phyloP scores from a whole-genome alignment of 1,140 invertebrate genomes.

The Drusus annulatus region DNA sequence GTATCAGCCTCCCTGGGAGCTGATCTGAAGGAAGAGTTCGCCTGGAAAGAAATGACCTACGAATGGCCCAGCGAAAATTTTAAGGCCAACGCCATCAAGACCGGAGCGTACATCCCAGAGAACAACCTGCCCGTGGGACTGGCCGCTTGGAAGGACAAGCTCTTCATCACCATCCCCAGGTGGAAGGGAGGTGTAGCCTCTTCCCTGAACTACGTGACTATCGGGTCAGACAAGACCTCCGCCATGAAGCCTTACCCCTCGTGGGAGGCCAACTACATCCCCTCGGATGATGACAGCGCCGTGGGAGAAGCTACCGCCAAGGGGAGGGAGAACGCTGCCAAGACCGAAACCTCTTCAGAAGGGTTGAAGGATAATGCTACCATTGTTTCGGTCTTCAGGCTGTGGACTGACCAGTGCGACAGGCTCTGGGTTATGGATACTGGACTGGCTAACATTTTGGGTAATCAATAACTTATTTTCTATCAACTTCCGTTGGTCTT shows the following conservation, averaged over 20 bases:
- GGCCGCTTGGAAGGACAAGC: constrained; percentile 73
- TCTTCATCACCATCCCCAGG: constrained; percentile 83
- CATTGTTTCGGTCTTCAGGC: constrained; percentile 78
- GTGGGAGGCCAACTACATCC: constrained; percentile 76
- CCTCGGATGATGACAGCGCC: constrained; percentile 63
- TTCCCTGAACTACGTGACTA: constrained; percentile 79
- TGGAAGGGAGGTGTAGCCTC: constrained; percentile 83
- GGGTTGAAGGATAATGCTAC: constrained; percentile 71
- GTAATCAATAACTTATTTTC: constrained; percentile 61
- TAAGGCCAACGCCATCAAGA: constrained; percentile 73
- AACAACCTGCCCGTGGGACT: constrained; percentile 75
- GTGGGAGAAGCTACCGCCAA: constrained; percentile 49
- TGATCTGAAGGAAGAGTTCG: constrained; percentile 72
- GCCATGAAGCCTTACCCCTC: constrained; percentile 81
- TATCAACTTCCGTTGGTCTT: no score
- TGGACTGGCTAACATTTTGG: constrained; percentile 81
- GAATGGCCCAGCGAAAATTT: constrained; percentile 76
- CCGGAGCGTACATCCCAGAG: constrained; percentile 71
- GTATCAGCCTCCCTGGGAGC: constrained; percentile 60
- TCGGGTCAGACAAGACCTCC: constrained; percentile 71
- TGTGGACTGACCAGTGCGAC: constrained; percentile 79
- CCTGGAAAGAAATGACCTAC: constrained; percentile 80
- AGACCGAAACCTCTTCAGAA: constrained; percentile 61
- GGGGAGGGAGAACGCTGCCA: constrained; percentile 63
- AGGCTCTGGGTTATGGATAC: constrained; percentile 84